Conservation (phyloP, 2,797 vertebrate genomes). For the Bradypodion pumilum region DNA sequence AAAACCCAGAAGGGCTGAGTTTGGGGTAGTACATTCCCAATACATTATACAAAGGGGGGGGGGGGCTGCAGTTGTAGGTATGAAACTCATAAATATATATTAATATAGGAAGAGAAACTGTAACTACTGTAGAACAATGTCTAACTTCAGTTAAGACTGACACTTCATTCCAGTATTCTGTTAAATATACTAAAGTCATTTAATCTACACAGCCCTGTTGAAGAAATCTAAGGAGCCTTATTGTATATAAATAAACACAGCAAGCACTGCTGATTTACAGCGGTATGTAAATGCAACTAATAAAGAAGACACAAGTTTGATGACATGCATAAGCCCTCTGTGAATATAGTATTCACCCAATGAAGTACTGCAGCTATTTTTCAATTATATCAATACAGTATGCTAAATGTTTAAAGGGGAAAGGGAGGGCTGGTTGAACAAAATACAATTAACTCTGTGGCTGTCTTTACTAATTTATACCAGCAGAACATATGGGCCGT, state of each 20-base stretch:
- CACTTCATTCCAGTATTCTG: neutral
- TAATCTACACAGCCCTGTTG: neutral
- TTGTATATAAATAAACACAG: conserved; percentile 27
- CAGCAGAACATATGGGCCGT: conserved; percentile 21
- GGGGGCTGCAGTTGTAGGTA: neutral
- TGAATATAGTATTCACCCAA: conserved; percentile 24
- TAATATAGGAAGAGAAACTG: neutral
- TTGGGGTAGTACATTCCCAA: neutral
- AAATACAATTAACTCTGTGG: conserved; percentile 27
- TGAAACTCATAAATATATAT: neutral
- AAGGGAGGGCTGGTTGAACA: conserved; percentile 1
- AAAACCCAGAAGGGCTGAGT: neutral
- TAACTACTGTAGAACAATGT: neutral
- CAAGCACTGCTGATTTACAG: conserved; percentile 20
- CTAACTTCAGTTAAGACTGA: neutral
- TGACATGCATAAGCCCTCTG: conserved; percentile 26
- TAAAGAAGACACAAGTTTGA: conserved; percentile 31
- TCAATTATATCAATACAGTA: conserved; percentile 35
- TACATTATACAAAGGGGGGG: neutral
- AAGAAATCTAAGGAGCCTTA: conserved; percentile 9
- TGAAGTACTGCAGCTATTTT: conserved; percentile 29
- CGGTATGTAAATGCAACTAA: conserved; percentile 25
- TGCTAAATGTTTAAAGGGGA: neutral
- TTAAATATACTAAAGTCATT: conserved; percentile 17
- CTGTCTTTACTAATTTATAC: conserved; percentile 35